Conservation (phyloP, 1,140 invertebrate species). For the Rhynchophorus ferrugineus region DNA sequence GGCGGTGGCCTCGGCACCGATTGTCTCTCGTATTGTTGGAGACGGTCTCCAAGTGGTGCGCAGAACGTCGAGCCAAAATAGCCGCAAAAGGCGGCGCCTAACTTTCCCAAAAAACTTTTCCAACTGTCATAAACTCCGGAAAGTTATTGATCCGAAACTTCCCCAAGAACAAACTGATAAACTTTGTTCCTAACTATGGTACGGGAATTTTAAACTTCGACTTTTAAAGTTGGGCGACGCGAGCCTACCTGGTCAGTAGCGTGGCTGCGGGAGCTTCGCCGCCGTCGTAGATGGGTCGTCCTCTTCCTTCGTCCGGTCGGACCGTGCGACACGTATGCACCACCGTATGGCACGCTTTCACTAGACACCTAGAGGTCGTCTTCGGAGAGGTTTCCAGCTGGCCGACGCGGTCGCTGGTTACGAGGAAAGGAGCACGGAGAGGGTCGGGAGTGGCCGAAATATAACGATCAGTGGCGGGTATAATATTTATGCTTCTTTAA, state of each 20-base stretch:
- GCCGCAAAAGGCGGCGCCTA: constrained; percentile 31
- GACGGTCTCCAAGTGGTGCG: constrained; percentile 26
- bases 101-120: constrained; percentile 34
- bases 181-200: constrained; percentile 26
- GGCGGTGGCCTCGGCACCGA: no score
- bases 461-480: constrained; percentile 10
- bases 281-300: no score
- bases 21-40: constrained; percentile 21
- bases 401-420: constrained; percentile 16
- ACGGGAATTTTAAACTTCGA: constrained; percentile 23
- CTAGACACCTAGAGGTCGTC: constrained; percentile 19
- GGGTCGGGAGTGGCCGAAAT: constrained; percentile 20
- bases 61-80: constrained; percentile 29
- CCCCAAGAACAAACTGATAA: constrained; percentile 27
- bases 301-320: no score
- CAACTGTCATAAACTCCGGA: constrained; percentile 36
- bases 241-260: constrained; percentile 22
- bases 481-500: no score
- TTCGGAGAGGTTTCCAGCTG: constrained; percentile 17
- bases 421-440: constrained; percentile 21
- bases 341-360: background rate
- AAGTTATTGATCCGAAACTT: constrained; percentile 22
- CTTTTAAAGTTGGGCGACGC: constrained; percentile 18
- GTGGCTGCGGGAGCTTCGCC: background rate
- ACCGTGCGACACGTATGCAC: background rate